A percentile compares a stretch with the other conserved stretches of the same genome.
These are phyloP conservation scores for Physella acuta DNA, from an alignment of 1,140 invertebrate species.

Conservation along the genomic window DNA sequence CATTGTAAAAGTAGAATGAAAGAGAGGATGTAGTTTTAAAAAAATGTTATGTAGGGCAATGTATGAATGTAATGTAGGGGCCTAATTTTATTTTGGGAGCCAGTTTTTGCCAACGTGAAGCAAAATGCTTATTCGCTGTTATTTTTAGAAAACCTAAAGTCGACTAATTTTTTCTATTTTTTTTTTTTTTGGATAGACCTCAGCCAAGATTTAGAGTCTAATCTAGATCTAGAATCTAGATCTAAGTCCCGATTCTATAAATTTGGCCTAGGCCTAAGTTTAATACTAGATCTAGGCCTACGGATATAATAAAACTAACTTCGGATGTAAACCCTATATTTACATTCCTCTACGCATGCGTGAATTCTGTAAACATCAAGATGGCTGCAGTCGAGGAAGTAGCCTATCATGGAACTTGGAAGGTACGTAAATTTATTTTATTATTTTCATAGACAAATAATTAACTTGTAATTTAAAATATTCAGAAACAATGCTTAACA, in stretches of 20 bases:
- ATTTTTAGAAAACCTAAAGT: background rate
- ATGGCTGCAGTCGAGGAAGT: conserved; percentile 55
- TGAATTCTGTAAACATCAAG: conserved; percentile 53
- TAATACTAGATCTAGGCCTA: background rate
- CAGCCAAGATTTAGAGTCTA: background rate
- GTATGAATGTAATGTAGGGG: too few species aligned
- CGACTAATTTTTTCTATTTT: background rate
- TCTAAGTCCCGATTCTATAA: background rate
- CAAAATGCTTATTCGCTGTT: background rate
- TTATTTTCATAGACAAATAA: too few species aligned
- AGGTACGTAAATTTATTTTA: conserved; percentile 42
- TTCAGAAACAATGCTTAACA: too few species aligned
- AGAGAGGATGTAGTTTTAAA: too few species aligned
- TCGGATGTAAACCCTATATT: too few species aligned
- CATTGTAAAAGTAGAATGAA: too few species aligned
- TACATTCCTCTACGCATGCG: conserved; percentile 33
- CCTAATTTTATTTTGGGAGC: too few species aligned
- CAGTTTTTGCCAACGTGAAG: background rate
- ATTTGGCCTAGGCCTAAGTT: background rate
- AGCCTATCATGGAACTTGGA: conserved; percentile 56
- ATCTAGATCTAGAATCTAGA: background rate
- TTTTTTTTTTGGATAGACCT: background rate
- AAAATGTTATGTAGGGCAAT: too few species aligned
- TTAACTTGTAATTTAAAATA: too few species aligned
- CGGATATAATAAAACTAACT: background rate